These are phyloP conservation scores for Callosobruchus maculatus DNA, from an alignment of 2,888 invertebrate genomes.

Conservation along the genomic window DNA sequence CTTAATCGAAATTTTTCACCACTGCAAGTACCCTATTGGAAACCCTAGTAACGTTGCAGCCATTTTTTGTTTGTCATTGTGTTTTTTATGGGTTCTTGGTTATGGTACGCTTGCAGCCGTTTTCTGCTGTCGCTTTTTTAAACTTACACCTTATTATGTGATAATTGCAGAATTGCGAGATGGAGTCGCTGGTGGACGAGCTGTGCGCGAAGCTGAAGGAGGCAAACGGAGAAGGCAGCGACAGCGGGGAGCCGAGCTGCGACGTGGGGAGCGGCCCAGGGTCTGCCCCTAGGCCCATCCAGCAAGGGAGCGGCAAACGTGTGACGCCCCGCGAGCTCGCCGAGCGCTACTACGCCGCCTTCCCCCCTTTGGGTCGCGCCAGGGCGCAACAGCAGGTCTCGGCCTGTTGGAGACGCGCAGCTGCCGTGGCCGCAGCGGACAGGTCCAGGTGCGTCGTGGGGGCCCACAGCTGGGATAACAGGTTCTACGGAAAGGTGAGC, in stretches of 20 bases:
- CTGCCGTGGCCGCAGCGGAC: conserved; percentile 29
- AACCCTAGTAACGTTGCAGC: too few species aligned
- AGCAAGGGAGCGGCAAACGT: conserved; percentile 13
- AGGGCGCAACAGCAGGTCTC: conserved; percentile 10
- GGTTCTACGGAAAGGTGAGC: not conserved
- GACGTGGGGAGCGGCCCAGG: not conserved
- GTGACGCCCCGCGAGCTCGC: conserved; percentile 63
- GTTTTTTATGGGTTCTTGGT: too few species aligned
- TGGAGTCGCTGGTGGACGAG: conserved; percentile 80
- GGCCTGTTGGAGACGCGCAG: conserved; percentile 27
- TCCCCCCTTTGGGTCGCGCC: conserved; percentile 55
- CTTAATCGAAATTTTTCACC: too few species aligned
- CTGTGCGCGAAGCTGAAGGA: conserved; percentile 74
- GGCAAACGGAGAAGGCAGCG: conserved; percentile 50
- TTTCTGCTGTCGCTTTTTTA: too few species aligned
- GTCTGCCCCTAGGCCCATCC: conserved; percentile 3
- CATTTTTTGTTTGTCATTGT: too few species aligned
- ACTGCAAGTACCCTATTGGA: too few species aligned
- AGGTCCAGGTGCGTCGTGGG: conserved; percentile 3
- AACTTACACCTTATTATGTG: not conserved
- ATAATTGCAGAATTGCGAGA: conserved; percentile 68
- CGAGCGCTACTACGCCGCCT: conserved; percentile 73
- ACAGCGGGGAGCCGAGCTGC: conserved; percentile 5
- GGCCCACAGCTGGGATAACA: not conserved
- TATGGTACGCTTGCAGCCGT: too few species aligned